Conservation (phyloP, 2,797 vertebrate genomes). For the Sebastes jordani region DNA sequence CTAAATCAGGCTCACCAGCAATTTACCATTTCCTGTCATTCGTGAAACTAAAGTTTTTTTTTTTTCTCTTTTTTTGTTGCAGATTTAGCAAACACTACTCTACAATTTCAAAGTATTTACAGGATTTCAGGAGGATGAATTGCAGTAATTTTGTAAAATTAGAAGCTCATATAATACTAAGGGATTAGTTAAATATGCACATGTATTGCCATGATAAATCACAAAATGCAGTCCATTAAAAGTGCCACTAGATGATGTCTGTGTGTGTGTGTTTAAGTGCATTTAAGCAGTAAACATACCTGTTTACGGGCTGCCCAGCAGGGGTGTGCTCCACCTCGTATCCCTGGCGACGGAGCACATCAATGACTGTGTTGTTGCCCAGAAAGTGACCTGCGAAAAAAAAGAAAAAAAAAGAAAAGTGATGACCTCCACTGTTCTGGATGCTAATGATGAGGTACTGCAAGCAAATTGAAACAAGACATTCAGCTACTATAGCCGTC, state of each 20-base stretch:
- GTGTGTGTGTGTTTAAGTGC: background rate
- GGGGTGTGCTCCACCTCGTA: conserved; percentile 90
- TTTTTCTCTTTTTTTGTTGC: background rate
- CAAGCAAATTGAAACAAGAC: background rate
- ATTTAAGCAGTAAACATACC: conserved; percentile 73
- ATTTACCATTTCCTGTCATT: background rate
- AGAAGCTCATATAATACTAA: background rate
- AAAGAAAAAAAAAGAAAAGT: background rate
- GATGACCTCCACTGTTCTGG: background rate
- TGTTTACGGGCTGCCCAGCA: conserved; percentile 86
- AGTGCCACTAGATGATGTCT: background rate
- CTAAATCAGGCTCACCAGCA: background rate
- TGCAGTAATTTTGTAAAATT: background rate
- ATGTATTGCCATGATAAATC: background rate
- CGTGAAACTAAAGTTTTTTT: background rate
- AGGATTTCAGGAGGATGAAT: background rate
- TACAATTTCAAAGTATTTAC: background rate
- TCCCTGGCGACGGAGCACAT: conserved; percentile 87
- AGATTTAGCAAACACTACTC: background rate
- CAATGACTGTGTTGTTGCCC: conserved; percentile 92
- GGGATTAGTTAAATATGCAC: background rate
- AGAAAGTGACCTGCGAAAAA: conserved; percentile 89
- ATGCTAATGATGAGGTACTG: conserved; percentile 5
- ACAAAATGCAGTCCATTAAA: background rate
- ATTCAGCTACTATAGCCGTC: background rate